Evolutionary conservation across 2,797 vertebrate genomes (phyloP).

Genomic region (Tragopan temminckii): DNA sequence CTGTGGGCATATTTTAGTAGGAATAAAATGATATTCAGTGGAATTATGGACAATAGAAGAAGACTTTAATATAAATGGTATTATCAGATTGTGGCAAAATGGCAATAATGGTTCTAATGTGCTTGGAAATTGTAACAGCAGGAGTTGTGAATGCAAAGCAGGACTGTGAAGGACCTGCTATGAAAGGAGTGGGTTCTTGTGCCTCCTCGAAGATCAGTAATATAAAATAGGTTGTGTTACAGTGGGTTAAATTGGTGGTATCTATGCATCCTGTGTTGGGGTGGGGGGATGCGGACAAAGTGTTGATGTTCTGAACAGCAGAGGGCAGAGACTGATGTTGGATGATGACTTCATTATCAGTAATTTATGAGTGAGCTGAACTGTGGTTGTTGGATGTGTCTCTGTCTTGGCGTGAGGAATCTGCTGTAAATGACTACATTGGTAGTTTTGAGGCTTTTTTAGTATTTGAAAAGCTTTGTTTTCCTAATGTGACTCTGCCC

Average conservation of each 20-base stretch:
- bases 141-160: not conserved
- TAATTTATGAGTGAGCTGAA: constrained; percentile 33
- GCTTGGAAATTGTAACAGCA: not conserved
- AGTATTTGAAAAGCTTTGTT: not conserved
- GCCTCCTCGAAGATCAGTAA: not conserved
- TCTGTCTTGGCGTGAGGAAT: constrained; percentile 11
- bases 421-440: not conserved
- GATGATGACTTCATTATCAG: constrained; percentile 26
- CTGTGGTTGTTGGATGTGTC: not conserved
- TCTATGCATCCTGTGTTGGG: not conserved
- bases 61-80: not conserved
- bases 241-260: not conserved
- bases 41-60: not conserved
- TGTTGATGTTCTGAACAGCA: not conserved
- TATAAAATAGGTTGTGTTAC: not conserved
- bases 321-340: not conserved
- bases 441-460: not conserved
- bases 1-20: not conserved
- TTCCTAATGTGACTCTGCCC: not conserved
- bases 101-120: not conserved
- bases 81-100: not conserved
- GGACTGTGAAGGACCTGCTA: not conserved
- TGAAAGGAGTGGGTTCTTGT: not conserved
- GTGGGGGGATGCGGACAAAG: not conserved
- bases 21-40: not conserved